Evolutionary conservation across 1,140 invertebrate genomes (phyloP).

Genomic region (Pemphigus obesinymphae): DNA sequence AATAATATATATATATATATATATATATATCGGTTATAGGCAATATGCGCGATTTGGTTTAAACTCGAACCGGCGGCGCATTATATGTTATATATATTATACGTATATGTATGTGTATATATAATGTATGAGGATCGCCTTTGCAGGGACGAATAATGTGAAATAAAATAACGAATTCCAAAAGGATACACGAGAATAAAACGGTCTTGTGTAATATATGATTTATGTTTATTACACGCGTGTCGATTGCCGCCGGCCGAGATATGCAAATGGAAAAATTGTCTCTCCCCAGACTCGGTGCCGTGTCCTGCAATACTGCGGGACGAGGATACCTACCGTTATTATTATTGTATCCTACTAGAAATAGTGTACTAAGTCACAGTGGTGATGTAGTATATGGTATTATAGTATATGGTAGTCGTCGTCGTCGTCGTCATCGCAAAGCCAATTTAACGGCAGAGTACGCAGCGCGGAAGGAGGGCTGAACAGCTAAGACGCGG

Average conservation of each 20-base stretch:
- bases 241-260: background rate
- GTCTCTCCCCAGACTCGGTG: background rate
- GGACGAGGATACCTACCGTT: background rate
- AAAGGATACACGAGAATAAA: background rate
- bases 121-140: too few relatives aligned
- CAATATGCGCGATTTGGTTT: background rate
- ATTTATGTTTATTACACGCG: background rate
- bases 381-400: background rate
- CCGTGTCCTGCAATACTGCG: too few relatives aligned
- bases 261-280: constrained; percentile 4
- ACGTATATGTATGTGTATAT: background rate
- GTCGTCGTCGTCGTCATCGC: constrained; percentile 23
- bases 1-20: background rate
- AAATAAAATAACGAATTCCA: background rate
- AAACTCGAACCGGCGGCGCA: background rate
- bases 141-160: too few relatives aligned
- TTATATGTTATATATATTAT: too few relatives aligned
- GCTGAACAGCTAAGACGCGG: background rate
- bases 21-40: background rate
- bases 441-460: constrained; percentile 41
- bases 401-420: background rate
- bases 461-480: background rate
- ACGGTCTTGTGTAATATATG: background rate
- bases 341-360: background rate
- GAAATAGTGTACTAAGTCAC: too few relatives aligned